Conservation (phyloP, 2,797 vertebrate species). For the Protonibea diacanthus region DNA sequence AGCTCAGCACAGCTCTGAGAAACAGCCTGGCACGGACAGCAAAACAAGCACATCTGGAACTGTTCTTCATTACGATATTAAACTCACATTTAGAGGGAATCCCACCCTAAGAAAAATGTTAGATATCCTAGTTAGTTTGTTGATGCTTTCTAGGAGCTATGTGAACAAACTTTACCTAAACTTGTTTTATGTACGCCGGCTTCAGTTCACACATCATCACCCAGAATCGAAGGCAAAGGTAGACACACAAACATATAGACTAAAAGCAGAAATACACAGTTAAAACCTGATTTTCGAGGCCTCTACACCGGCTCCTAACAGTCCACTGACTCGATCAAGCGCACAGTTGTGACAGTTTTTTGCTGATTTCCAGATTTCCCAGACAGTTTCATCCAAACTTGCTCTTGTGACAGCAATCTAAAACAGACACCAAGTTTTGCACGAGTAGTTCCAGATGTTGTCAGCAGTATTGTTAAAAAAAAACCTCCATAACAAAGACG, state of each 20-base stretch:
- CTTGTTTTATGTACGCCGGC: too few relatives aligned
- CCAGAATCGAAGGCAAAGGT: neutral
- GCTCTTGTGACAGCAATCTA: neutral
- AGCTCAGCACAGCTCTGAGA: conserved; percentile 29
- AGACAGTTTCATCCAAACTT: neutral
- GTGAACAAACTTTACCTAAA: neutral
- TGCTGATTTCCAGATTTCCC: neutral
- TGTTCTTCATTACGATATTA: neutral
- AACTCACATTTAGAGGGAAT: conserved; percentile 3
- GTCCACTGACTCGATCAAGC: neutral
- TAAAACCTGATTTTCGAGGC: too few relatives aligned
- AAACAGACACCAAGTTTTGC: neutral
- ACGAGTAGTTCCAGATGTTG: neutral
- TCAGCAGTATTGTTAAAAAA: neutral
- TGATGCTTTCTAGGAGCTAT: neutral
- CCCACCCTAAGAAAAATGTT: neutral
- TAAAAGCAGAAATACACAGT: too few relatives aligned
- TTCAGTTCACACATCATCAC: neutral
- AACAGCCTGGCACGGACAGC: neutral
- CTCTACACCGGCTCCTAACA: neutral
- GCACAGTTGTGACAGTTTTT: neutral
- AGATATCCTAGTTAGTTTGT: neutral
- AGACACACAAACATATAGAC: neutral
- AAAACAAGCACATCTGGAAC: neutral
- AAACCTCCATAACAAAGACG: neutral